Evolutionary conservation across 2,888 invertebrate species (phyloP).

Genomic region (Caenorhabditis panamensis): DNA sequence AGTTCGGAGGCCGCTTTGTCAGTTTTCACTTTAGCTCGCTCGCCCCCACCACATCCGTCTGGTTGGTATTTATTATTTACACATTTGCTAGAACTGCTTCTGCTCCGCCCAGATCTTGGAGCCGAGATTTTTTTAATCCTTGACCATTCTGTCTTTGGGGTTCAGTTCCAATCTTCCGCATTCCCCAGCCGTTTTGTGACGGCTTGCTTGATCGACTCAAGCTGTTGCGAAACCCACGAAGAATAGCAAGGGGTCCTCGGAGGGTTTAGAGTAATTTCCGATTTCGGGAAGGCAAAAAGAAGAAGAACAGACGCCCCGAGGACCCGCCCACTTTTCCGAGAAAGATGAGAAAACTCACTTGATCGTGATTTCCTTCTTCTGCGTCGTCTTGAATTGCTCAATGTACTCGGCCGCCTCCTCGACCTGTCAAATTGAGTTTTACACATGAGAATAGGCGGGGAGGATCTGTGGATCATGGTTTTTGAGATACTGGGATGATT

Average conservation of each 20-base stretch:
- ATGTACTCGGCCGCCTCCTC: constrained; percentile 81
- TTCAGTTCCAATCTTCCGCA: no score
- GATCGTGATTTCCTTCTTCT: constrained; percentile 65
- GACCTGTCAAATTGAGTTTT: constrained; percentile 59
- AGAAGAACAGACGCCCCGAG: background rate
- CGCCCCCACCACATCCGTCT: no score
- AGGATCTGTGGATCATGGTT: constrained; percentile 18
- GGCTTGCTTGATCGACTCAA: constrained; percentile 44
- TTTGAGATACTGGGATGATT: constrained; percentile 14
- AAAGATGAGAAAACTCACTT: constrained; percentile 43
- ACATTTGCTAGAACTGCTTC: no score
- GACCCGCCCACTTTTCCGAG: background rate
- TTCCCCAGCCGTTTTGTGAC: constrained; percentile 3
- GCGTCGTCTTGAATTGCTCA: constrained; percentile 77
- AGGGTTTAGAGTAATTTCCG: constrained; percentile 23
- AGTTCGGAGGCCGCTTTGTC: no score
- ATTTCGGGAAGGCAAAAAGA: constrained; percentile 8
- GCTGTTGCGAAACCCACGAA: background rate
- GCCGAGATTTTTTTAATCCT: no score
- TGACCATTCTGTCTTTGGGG: no score
- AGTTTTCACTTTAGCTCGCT: no score
- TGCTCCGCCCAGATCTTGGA: background rate
- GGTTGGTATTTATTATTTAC: no score
- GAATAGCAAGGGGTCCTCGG: background rate
- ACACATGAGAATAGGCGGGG: background rate